Base-by-base conservation (phyloP, 2,888 invertebrate species). In the Ormyrus labotus region DNA sequence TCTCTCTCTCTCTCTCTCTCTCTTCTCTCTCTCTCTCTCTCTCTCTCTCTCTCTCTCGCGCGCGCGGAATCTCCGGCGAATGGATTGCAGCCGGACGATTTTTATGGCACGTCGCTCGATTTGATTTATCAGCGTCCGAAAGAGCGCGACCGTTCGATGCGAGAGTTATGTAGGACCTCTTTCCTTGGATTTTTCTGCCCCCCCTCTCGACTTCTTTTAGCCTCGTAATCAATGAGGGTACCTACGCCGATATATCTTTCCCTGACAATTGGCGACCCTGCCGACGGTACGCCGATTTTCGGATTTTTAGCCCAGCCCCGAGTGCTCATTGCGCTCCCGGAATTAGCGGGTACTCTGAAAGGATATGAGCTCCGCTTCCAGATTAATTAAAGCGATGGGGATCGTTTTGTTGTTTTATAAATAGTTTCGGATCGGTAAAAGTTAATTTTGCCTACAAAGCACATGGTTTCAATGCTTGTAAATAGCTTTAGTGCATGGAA, bases 201-300 rank as follows among this genome's bases (percentile, higher is more conserved):
- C 19, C 11, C 50, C 10, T 11, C 13, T 11, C 4, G 8, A 47
- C 51, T 10, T 45, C 50, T 19, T 51, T 51, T 58, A 1, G 13
- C n/a, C 65, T 34, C 45, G 64, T 58, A 64, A 58, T 70, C 64
- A 70, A 70, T 58, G 63, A 64, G 34, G 34, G 63, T 11, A 55
- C 8, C 11, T 6, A 5, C 13, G 13, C 2, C 65, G 65, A 71
- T 77, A 71, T 77, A 71, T 71, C 19, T 65, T n/a, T 6, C 10
- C 2, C 13, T 6, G 70, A 64, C 70, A 58, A 71, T 77, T 58
- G 70, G 5, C 19, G 34, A 47, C 0, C 7, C 47, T 58, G 64
- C 50, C 77, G 71, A 71, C 71, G 71, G 65, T 65, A 51, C 70
- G 58, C 6, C 19, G 19, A 64, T 78, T 78, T 65, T 45, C 45